Evolutionary conservation across 53 echinoderm and acorn worm genomes (phyloP).

Genomic region (Paelopatides confundens): DNA sequence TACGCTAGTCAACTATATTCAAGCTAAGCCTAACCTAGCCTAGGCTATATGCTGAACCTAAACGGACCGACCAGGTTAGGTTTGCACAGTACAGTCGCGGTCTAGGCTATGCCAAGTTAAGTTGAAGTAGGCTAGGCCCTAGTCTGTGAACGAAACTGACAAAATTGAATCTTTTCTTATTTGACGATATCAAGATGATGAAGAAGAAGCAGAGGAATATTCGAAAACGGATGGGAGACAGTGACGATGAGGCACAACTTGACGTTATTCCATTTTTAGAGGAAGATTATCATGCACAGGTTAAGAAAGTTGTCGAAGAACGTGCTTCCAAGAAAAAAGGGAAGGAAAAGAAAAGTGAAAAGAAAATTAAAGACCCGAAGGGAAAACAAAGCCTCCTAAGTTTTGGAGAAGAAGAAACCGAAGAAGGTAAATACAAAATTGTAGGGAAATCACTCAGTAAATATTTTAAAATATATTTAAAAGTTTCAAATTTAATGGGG

Average conservation of each 20-base stretch:
- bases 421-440: slow-evolving; percentile 67
- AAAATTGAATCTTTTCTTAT: neutral
- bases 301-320: slow-evolving; percentile 70
- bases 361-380: neutral
- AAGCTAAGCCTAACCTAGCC: no score
- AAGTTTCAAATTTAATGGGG: no score
- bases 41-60: no score
- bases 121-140: no score
- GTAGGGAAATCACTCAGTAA: no score
- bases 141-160: no score
- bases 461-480: no score
- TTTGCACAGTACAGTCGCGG: no score
- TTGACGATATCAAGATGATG: slow-evolving; percentile 61
- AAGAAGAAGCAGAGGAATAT: slow-evolving; percentile 89
- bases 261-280: slow-evolving; percentile 91
- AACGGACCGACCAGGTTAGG: no score
- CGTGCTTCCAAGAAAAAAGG: slow-evolving; percentile 62
- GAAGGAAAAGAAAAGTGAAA: neutral
- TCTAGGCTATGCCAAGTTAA: no score
- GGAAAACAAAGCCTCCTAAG: slow-evolving; percentile 62
- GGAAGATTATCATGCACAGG: slow-evolving; percentile 84
- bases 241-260: slow-evolving; percentile 73
- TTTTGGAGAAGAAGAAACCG: slow-evolving; percentile 80
- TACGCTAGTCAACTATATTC: no score
- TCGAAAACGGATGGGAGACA: slow-evolving; percentile 68